Conservation (phyloP, 2,888 invertebrate genomes). For the Aspidiotus destructor region DNA sequence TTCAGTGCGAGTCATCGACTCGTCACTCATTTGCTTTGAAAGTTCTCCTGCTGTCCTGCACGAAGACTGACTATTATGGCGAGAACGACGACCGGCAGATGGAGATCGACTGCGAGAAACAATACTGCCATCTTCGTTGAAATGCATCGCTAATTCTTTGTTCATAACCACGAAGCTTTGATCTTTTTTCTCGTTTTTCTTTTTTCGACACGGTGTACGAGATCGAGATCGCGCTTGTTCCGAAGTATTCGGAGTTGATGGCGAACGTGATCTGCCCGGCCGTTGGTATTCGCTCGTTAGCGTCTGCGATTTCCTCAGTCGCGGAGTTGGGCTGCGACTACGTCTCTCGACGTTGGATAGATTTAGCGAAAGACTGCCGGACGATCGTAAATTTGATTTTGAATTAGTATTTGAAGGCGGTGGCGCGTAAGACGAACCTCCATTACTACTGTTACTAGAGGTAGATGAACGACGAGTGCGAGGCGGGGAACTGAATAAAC, state of each 20-base stretch:
- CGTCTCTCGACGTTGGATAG: constrained; percentile 39
- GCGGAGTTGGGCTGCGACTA: constrained; percentile 40
- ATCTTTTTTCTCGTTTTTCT: background rate
- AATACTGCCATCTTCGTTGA: constrained; percentile 17
- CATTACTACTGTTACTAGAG: constrained; percentile 45
- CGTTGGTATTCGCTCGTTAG: constrained; percentile 10
- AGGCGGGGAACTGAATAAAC: constrained; percentile 45
- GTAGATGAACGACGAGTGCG: constrained; percentile 46
- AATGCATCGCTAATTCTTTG: constrained; percentile 10
- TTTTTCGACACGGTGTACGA: constrained; percentile 19
- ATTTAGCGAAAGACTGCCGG: constrained; percentile 39
- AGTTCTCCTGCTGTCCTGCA: constrained; percentile 21
- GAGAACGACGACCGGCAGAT: constrained; percentile 36
- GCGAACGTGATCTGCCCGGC: constrained; percentile 30
- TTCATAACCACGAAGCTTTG: constrained; percentile 2
- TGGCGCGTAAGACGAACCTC: constrained; percentile 37
- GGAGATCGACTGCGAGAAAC: constrained; percentile 32
- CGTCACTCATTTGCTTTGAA: constrained; percentile 14
- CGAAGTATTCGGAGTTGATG: constrained; percentile 27
- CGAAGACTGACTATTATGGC: constrained; percentile 21
- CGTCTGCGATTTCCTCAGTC: constrained; percentile 32
- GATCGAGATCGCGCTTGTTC: constrained; percentile 21
- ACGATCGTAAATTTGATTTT: constrained; percentile 36
- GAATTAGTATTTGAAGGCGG: constrained; percentile 39
- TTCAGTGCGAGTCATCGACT: background rate